Evolutionary conservation across 1,140 invertebrate genomes (phyloP).

Genomic region (Bombyx mandarina): DNA sequence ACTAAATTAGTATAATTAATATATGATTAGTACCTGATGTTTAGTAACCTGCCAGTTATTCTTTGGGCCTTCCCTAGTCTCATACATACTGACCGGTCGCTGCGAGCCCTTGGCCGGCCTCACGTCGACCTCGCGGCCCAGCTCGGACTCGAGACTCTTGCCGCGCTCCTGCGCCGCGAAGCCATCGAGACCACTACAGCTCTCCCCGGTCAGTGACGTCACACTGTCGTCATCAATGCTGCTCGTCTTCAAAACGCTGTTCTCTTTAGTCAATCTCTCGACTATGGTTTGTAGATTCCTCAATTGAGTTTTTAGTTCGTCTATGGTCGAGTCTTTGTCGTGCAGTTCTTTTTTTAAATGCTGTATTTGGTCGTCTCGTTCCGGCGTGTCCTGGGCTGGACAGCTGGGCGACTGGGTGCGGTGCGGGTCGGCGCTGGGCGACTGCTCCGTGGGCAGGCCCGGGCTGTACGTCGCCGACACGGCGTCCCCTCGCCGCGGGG

Average conservation of each 20-base stretch:
- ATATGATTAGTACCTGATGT: constrained; percentile 73
- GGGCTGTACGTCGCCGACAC: constrained; percentile 58
- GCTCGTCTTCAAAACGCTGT: constrained; percentile 74
- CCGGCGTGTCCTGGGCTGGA: constrained; percentile 6
- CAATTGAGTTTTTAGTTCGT: constrained; percentile 74
- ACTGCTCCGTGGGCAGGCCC: constrained; percentile 46
- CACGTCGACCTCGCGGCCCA: constrained; percentile 28
- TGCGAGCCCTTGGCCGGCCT: constrained; percentile 64
- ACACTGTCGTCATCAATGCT: constrained; percentile 53
- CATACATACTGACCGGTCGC: constrained; percentile 89
- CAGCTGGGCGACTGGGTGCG: constrained; percentile 24
- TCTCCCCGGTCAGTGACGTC: constrained; percentile 41
- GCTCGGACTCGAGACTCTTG: constrained; percentile 51
- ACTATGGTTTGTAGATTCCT: constrained; percentile 73
- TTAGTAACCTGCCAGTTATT: constrained; percentile 77
- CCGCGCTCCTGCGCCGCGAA: constrained; percentile 36
- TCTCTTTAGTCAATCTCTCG: constrained; percentile 79
- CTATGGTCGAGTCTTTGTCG: constrained; percentile 67
- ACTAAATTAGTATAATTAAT: constrained; percentile 47
- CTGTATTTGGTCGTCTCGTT: constrained; percentile 45
- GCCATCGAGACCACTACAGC: constrained; percentile 37
- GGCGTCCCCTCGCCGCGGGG: constrained; percentile 44
- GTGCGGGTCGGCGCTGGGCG: constrained; percentile 17
- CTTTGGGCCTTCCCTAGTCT: constrained; percentile 81
- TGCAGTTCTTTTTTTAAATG: constrained; percentile 53